Base-by-base conservation (phyloP, 2,888 invertebrate species). In the Acholoe squamosa region DNA sequence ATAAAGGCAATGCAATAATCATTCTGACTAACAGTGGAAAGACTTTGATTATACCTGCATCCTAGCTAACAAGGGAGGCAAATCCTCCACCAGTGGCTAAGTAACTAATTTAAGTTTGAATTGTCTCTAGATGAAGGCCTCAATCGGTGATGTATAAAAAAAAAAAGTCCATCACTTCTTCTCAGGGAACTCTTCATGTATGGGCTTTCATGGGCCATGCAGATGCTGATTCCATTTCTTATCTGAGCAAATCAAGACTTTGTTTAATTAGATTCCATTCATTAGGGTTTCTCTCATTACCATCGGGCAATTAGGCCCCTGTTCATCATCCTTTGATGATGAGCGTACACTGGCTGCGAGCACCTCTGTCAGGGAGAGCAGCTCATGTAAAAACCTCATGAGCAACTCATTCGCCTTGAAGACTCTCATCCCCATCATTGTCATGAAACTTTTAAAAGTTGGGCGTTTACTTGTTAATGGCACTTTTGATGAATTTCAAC, bases 231-330 rank as follows among this genome's bases (percentile, higher is more conserved):
- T 71, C 71, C 28, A 14, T 0, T 71, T 71, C 71, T 71, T 71
- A 71, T 71, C 61, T 12, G 7, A 61, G 61, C 61, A 14, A 61
- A 61, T 61, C 71, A 71, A 71, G 71, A 14, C 71, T 22, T 28
- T 71, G 71, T 71, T 71, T 71, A 71, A 71, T 71, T 71, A 71
- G 71, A 71, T 71, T 28, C 71, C 71, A 71, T 71, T 71, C 71
- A 28, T 71, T 71, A 71, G 25, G 71, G 71, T 71, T 28, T 25
- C 71, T 71, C 71, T 28, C 31, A 71, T 71, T 71, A 71, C 71
- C 28, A 28, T 71, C 31, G 25, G 71, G 71, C 71, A 71, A 71
- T 71, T 71, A 28, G 28, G 25, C 31, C 3, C 31, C 71, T 43
- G 71, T 28, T 71, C 71, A 28, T 25, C 31, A 1, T 25, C 28